These are phyloP conservation scores for Hesperophylax magnus DNA, from an alignment of 1,140 invertebrate species.

Conservation along the genomic window DNA sequence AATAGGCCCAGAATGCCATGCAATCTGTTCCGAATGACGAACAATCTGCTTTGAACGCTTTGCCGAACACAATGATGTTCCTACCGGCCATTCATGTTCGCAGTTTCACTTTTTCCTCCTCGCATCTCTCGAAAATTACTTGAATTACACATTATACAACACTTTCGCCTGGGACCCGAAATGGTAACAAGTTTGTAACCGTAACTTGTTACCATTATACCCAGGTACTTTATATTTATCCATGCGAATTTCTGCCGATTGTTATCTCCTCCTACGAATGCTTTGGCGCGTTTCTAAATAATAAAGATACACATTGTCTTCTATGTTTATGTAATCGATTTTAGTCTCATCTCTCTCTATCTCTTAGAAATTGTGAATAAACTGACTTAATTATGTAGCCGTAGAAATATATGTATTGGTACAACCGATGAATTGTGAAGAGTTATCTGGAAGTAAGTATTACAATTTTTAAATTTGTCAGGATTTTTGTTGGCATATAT, in stretches of 20 bases:
- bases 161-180: slow-evolving; percentile 20
- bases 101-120: slow-evolving; percentile 26
- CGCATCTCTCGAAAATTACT: background rate
- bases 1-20: background rate
- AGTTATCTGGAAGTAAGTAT: no score
- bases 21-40: background rate
- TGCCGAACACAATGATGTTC: slow-evolving; percentile 40
- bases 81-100: slow-evolving; percentile 19
- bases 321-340: slow-evolving; percentile 31
- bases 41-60: background rate
- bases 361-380: background rate
- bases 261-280: background rate
- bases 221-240: no score
- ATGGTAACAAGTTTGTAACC: slow-evolving; percentile 1
- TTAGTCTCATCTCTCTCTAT: slow-evolving; percentile 2
- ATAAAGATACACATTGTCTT: background rate
- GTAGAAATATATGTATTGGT: no score
- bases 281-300: slow-evolving; percentile 3
- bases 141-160: background rate
- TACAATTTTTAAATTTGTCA: no score
- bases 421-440: no score
- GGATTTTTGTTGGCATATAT: no score
- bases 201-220: background rate
- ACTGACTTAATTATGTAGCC: no score
- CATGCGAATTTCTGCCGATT: slow-evolving; percentile 29